Percentiles rank a stretch among this genome's conserved stretches.
Conservation (phyloP, 2,888 invertebrate genomes). For the Tachystola acroxantha region DNA sequence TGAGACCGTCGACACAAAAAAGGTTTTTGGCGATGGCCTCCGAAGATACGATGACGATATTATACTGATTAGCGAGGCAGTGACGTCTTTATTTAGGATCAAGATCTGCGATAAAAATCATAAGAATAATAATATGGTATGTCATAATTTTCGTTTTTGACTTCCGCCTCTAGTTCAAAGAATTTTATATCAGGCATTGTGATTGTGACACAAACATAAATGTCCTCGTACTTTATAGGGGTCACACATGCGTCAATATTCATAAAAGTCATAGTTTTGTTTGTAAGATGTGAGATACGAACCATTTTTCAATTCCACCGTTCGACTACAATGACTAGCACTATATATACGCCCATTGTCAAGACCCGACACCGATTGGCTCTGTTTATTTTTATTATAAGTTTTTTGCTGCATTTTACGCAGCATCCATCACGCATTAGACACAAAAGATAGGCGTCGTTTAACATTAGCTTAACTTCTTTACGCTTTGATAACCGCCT, state of each 20-base stretch:
- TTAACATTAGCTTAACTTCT: constrained; percentile 76
- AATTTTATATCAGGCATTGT: constrained; percentile 5
- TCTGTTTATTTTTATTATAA: constrained; percentile 54
- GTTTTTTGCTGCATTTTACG: constrained; percentile 54
- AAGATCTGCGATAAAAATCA: constrained; percentile 19
- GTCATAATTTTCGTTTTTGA: constrained; percentile 1
- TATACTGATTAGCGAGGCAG: constrained; percentile 37
- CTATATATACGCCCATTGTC: constrained; percentile 46
- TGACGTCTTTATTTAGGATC: constrained; percentile 51
- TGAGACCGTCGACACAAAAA: constrained; percentile 40
- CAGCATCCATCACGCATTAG: constrained; percentile 67
- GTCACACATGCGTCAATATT: constrained; percentile 44
- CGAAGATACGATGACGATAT: constrained; percentile 32
- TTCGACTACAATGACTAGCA: constrained; percentile 45
- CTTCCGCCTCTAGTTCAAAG: constrained; percentile 14
- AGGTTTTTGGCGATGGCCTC: constrained; percentile 47
- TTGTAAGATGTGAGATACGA: constrained; percentile 45
- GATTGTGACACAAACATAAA: constrained; percentile 15
- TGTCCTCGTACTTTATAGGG: constrained; percentile 24
- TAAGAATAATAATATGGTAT: neutral
- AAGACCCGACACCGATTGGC: constrained; percentile 43
- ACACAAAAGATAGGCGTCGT: constrained; percentile 74
- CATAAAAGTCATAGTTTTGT: constrained; percentile 57
- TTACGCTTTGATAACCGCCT: constrained; percentile 70
- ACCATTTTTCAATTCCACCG: constrained; percentile 48